A percentile compares a stretch with the other conserved stretches of the same genome.
phyloP scores from a whole-genome alignment of 2,888 invertebrate species.

The Napeogenes inachia region DNA sequence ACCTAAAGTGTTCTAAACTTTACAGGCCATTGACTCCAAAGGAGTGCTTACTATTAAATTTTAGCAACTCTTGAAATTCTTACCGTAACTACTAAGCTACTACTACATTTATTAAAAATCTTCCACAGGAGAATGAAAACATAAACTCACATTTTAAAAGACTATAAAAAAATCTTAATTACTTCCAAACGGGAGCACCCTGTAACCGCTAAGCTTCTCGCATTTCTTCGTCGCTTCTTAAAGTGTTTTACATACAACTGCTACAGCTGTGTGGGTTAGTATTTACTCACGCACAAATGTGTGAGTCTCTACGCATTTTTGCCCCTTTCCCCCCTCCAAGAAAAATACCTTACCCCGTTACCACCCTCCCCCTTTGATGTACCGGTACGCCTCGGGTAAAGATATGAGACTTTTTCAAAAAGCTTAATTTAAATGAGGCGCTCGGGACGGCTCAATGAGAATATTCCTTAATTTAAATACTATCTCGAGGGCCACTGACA shows the following conservation, averaged over 20 bases:
- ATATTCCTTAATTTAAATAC: conserved; percentile 75
- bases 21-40: no score
- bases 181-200: conserved; percentile 44
- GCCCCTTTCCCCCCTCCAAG: conserved; percentile 48
- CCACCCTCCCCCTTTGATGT: conserved; percentile 68
- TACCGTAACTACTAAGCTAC: not conserved
- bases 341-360: conserved; percentile 58
- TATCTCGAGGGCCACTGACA: conserved; percentile 58
- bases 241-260: conserved; percentile 76
- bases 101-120: not conserved
- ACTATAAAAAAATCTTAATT: conserved; percentile 12
- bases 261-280: conserved; percentile 63
- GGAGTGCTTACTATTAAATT: no score
- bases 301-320: conserved; percentile 76
- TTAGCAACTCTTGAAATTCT: no score
- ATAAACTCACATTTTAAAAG: conserved; percentile 3
- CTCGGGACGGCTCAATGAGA: conserved; percentile 69
- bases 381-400: conserved; percentile 71
- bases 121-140: not conserved
- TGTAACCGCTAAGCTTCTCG: conserved; percentile 72
- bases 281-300: conserved; percentile 73
- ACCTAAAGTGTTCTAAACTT: no score
- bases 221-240: conserved; percentile 78
- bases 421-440: conserved; percentile 77
- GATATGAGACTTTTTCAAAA: conserved; percentile 77